These are phyloP conservation scores for Asbolus verrucosus DNA, from an alignment of 1,140 invertebrate genomes.

Conservation along the genomic window DNA sequence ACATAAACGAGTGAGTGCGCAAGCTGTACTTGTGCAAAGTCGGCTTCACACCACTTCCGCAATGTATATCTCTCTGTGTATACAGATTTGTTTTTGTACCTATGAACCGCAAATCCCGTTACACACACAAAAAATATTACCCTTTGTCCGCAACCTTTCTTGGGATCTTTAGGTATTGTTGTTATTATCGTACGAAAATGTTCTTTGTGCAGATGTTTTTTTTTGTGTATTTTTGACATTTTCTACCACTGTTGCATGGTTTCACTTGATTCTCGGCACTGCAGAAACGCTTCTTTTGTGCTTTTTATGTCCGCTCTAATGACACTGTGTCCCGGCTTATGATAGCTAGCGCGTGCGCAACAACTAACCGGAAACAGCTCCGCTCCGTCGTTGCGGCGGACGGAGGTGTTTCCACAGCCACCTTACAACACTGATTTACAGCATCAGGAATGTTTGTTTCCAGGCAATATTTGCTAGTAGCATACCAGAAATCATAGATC, in stretches of 20 bases:
- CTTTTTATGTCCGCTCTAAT: no score
- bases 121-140: constrained; percentile 21
- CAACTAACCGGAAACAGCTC: neutral
- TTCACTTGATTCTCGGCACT: constrained; percentile 35
- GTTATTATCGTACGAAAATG: constrained; percentile 33
- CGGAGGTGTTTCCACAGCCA: neutral
- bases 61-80: constrained; percentile 17
- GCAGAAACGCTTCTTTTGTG: constrained; percentile 36
- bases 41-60: constrained; percentile 12
- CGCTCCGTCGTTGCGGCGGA: no score
- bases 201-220: constrained; percentile 36
- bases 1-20: constrained; percentile 13
- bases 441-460: constrained; percentile 69
- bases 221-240: constrained; percentile 42
- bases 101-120: neutral
- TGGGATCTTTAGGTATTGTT: constrained; percentile 44
- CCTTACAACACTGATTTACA: constrained; percentile 29
- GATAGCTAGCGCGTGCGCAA: constrained; percentile 10
- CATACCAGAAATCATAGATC: constrained; percentile 99
- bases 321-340: constrained; percentile 9
- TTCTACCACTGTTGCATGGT: constrained; percentile 41
- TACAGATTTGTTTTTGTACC: constrained; percentile 15
- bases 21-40: constrained; percentile 1
- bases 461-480: constrained; percentile 98
- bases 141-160: constrained; percentile 33